Evolutionary conservation across 1,140 invertebrate genomes (phyloP).

Genomic region (Eriocheir sinensis): DNA sequence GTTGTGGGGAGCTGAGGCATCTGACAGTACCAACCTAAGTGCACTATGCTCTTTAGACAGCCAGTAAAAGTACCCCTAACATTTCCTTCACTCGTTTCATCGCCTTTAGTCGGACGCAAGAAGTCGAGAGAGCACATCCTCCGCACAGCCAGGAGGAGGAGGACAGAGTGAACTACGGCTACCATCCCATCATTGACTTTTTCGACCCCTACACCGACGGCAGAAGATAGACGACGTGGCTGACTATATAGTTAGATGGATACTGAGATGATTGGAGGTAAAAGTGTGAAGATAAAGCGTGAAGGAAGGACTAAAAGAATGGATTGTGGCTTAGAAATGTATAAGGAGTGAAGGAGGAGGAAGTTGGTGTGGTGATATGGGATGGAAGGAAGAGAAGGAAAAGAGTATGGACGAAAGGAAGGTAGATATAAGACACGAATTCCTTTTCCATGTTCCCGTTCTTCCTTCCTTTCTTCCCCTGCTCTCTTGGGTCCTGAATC

Average conservation of each 20-base stretch:
- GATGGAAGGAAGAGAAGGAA: too few relatives aligned
- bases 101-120: background rate
- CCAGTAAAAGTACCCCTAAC: too few relatives aligned
- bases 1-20: too few relatives aligned
- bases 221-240: conserved; percentile 17
- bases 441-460: background rate
- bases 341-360: background rate
- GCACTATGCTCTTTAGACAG: too few relatives aligned
- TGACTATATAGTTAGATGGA: background rate
- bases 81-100: background rate
- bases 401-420: too few relatives aligned
- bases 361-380: too few relatives aligned
- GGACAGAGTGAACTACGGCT: conserved; percentile 88
- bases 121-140: background rate
- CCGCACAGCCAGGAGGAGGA: background rate
- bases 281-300: background rate
- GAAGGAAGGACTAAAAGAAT: background rate
- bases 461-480: background rate
- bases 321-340: too few relatives aligned
- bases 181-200: conserved; percentile 92
- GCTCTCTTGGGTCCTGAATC: background rate
- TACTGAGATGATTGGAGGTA: background rate
- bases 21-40: too few relatives aligned
- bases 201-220: conserved; percentile 83
- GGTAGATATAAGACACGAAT: background rate